Base-by-base conservation (phyloP, 2,797 vertebrate species). In the Spheniscus humboldti region DNA sequence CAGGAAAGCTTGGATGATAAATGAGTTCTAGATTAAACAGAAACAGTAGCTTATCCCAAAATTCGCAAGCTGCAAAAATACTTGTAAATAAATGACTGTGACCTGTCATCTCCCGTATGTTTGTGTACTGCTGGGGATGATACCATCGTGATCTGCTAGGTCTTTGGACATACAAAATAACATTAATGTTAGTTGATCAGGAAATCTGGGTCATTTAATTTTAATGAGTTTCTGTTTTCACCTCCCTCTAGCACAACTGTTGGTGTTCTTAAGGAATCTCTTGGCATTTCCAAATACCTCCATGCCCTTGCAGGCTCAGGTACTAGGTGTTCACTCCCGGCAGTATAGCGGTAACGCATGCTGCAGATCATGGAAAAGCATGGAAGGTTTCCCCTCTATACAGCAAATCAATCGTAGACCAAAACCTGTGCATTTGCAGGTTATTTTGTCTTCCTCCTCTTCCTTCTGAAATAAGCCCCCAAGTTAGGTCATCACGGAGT, bases 21-120 rank as follows among this genome's bases (percentile, higher is more conserved):
- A 80, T 24, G 43, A 67, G 68, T n/a, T 57, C 22, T n/a, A 83
- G 43, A 56, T 72, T 78, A 43, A 85, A 76, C 27, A 84, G 68
- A 60, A 91, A 78, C 43, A 30, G 45, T 71, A 83, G 63, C 41
- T 75, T 59, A 48, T 57, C 57, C 62, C 57, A 24, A 50, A 94
- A 80, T 64, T 91, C 68, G 53, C 39, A 74, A 83, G 72, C 64
- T 82, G 74, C 66, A 92, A 69, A 95, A 93, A 78, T 73, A 85
- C 72, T 73, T 87, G 43, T 63, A 60, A 94, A 56, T 33, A 67
- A 87, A 79, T 67, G 74, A 18, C 68, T 67, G 28, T 92, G 92
- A 92, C 84, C 63, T 72, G 43, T 93, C 60, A 35, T 47, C 91
- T 94, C 84, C 89, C 24, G 7, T 69, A 23, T 55, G 71, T 68